phyloP scores from a whole-genome alignment of 2,888 invertebrate genomes.

The Melitaea athalia region DNA sequence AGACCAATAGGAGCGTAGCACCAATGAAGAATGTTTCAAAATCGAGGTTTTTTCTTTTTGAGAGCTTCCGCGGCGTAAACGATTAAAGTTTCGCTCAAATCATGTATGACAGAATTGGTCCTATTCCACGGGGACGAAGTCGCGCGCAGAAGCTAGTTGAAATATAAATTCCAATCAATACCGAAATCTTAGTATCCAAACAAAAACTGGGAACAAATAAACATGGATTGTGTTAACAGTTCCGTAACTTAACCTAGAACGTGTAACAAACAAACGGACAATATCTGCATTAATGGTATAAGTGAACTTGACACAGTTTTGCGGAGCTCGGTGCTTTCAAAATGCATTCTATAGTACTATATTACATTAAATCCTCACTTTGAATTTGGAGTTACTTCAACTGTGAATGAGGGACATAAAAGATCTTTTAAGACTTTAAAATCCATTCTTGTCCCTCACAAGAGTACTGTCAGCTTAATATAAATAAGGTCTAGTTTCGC shows the following conservation, averaged over 20 bases:
- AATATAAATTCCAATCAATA: too few species aligned
- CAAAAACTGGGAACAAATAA: not conserved
- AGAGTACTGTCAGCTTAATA: slow-evolving; percentile 15
- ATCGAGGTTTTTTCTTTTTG: too few species aligned
- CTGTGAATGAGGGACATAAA: not conserved
- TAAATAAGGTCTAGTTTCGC: slow-evolving; percentile 14
- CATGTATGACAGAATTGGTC: too few species aligned
- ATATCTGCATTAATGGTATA: slow-evolving; percentile 6
- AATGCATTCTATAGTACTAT: slow-evolving; percentile 3
- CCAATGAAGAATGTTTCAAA: too few species aligned
- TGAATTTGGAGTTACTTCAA: not conserved
- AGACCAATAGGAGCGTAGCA: too few species aligned
- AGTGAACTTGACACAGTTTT: slow-evolving; percentile 3
- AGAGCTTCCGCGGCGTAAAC: too few species aligned
- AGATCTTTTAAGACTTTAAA: slow-evolving; percentile 11
- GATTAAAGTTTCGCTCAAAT: too few species aligned
- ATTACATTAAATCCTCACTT: not conserved
- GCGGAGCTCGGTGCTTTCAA: not conserved
- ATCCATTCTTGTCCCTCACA: slow-evolving; percentile 6
- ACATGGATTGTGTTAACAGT: not conserved
- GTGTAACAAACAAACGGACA: not conserved
- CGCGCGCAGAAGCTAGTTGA: too few species aligned
- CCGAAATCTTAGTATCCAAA: too few species aligned
- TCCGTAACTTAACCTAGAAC: not conserved
- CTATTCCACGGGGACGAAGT: too few species aligned